A percentile compares a stretch with the other conserved stretches of the same genome.
These are phyloP conservation scores for Hypomecis punctinalis DNA, from an alignment of 2,888 invertebrate species.

Conservation along the genomic window DNA sequence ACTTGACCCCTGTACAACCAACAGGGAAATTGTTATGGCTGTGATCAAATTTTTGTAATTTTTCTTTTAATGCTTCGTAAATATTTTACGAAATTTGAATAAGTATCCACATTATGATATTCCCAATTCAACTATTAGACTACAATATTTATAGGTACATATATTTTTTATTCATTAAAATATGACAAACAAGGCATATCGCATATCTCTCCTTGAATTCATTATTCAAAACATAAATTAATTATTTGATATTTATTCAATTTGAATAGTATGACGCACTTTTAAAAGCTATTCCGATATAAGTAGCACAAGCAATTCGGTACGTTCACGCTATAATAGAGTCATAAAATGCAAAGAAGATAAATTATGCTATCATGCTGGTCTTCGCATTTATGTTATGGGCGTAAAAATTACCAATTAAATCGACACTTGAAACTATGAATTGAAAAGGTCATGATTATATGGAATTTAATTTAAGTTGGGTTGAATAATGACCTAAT, in stretches of 20 bases:
- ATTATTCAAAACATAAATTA: slow-evolving; percentile 2
- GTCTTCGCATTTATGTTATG: background rate
- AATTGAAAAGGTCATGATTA: too few relatives aligned
- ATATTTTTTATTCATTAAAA: background rate
- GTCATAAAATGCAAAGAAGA: slow-evolving; percentile 2
- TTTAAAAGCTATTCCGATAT: background rate
- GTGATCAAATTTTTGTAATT: too few relatives aligned
- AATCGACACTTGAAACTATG: too few relatives aligned
- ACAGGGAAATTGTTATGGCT: too few relatives aligned
- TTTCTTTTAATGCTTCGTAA: too few relatives aligned
- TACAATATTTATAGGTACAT: too few relatives aligned
- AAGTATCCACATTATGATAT: too few relatives aligned
- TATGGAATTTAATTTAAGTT: too few relatives aligned
- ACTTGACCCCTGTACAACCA: too few relatives aligned
- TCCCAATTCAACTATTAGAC: too few relatives aligned
- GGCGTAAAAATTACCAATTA: background rate
- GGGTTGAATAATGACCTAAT: too few relatives aligned
- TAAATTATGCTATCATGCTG: background rate
- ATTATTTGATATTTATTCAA: background rate
- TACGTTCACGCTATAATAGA: slow-evolving; percentile 7
- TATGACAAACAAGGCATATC: background rate
- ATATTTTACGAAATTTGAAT: too few relatives aligned
- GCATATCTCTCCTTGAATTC: background rate
- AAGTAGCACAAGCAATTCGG: background rate
- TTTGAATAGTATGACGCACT: slow-evolving; percentile 2